Evolutionary conservation across 1,140 invertebrate species (phyloP), one percentile per base, ranked within the genome.

Genomic region (Chrysopa pallens): DNA sequence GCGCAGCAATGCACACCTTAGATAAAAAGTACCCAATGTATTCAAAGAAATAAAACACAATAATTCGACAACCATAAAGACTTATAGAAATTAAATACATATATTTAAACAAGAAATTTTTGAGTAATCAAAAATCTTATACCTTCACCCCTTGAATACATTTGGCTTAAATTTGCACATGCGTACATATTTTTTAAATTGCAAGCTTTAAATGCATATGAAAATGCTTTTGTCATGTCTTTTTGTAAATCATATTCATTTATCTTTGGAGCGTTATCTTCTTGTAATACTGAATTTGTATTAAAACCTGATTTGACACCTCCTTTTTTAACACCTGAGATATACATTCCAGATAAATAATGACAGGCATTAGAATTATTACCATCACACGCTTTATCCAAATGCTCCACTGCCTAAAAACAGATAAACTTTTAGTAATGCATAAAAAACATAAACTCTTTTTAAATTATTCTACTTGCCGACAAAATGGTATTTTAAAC

Each of bases 151-250:
- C 68, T 67, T 11, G 63, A 62, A 55, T 88, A 86, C 83, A 89
- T 86, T 50, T 81, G 72, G 48, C 84, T 81, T 2, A 92, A 54
- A 67, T 93, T 93, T 0, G 76, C 76, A 66, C 90, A 94, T 2
- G 84, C 83, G 54, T 80, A 82, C 42, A 85, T 72, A 58, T 90
- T 80, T 4, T 78, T 78, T 8, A 78, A 55, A 48, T 89, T 77
- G 59, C 90, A 94, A 0, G 76, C 80, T 57, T 76, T 80, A 33
- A 71, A 54, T 0, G 82, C 76, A 49, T 74, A 78, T 42, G 76
- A 62, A 58, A 84, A 88, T 1, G 85, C 85, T 59, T 83, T 76
- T 31, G 65, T 64, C 61, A 77, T 73, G 55, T 92, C 73, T 51
- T 76, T 78, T 9, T 69, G 63, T n/a, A 87, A 57, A 13, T 70